Evolutionary conservation across 2,797 vertebrate genomes (phyloP).

Genomic region (Lophius americanus): DNA sequence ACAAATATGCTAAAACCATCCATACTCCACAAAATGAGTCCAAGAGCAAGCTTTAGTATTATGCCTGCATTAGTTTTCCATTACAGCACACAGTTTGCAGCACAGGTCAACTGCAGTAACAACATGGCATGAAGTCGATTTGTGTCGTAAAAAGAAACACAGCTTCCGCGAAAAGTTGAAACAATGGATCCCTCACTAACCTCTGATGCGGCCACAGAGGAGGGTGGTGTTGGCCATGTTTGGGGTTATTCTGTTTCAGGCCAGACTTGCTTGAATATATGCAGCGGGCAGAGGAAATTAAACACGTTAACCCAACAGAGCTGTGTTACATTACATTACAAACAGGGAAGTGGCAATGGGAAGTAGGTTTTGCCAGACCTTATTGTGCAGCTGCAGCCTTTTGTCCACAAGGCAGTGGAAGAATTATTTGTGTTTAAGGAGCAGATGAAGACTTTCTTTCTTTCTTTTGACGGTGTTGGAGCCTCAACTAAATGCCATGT

Average conservation of each 20-base stretch:
- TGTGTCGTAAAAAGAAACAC: constrained; percentile 49
- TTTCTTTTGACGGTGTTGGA: constrained; percentile 10
- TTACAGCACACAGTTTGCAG: neutral
- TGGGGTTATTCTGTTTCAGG: constrained; percentile 43
- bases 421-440: constrained; percentile 11
- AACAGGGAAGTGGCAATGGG: constrained; percentile 22
- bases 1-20: neutral
- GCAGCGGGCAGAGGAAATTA: constrained; percentile 69
- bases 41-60: neutral
- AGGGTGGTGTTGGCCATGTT: neutral
- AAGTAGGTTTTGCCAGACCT: constrained; percentile 54
- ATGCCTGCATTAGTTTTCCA: neutral
- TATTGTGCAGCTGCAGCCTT: constrained; percentile 42
- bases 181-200: constrained; percentile 68
- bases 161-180: constrained; percentile 62
- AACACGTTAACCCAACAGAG: constrained; percentile 39
- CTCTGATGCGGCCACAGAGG: constrained; percentile 56
- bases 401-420: constrained; percentile 41
- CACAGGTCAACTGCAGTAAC: no score
- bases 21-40: neutral
- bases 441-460: constrained; percentile 11
- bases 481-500: neutral
- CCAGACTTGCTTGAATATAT: constrained; percentile 51
- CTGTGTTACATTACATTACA: constrained; percentile 51
- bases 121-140: constrained; percentile 18